These are phyloP conservation scores for Aethes cnicana DNA, from an alignment of 2,888 invertebrate genomes.

Conservation along the genomic window DNA sequence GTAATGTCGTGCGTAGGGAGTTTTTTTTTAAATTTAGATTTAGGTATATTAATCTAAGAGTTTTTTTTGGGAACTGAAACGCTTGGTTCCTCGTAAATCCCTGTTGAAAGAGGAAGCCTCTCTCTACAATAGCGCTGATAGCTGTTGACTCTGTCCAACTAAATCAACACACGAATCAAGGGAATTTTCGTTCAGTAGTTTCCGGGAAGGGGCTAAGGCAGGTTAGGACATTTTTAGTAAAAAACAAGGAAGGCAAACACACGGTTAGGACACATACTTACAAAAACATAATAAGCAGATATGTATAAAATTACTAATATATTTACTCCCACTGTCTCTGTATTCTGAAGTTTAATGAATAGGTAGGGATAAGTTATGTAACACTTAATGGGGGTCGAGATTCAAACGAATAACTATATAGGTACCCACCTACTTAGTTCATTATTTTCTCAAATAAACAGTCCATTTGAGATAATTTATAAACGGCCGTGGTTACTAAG, in stretches of 20 bases:
- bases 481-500: too few species aligned
- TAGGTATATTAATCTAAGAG: background rate
- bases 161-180: conserved; percentile 51
- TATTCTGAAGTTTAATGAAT: too few species aligned
- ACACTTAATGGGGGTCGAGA: too few species aligned
- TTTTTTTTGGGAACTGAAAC: background rate
- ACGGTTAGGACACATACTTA: too few species aligned
- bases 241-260: conserved; percentile 30
- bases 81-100: background rate
- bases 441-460: too few species aligned
- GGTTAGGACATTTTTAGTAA: conserved; percentile 43
- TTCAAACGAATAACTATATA: too few species aligned
- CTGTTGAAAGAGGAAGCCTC: conserved; percentile 9
- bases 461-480: too few species aligned
- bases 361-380: too few species aligned
- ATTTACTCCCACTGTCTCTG: too few species aligned
- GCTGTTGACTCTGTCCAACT: conserved; percentile 29
- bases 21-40: background rate
- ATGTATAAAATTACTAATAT: too few species aligned
- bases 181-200: conserved; percentile 71
- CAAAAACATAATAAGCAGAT: too few species aligned
- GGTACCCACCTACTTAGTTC: too few species aligned
- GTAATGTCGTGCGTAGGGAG: background rate
- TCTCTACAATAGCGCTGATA: conserved; percentile 5
- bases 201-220: conserved; percentile 62